Evolutionary conservation across 30 jellyfish, hydroid and myxozoan species (phyloP), one percentile per base, ranked within the genome.

Genomic region (Sanderia malayensis): DNA sequence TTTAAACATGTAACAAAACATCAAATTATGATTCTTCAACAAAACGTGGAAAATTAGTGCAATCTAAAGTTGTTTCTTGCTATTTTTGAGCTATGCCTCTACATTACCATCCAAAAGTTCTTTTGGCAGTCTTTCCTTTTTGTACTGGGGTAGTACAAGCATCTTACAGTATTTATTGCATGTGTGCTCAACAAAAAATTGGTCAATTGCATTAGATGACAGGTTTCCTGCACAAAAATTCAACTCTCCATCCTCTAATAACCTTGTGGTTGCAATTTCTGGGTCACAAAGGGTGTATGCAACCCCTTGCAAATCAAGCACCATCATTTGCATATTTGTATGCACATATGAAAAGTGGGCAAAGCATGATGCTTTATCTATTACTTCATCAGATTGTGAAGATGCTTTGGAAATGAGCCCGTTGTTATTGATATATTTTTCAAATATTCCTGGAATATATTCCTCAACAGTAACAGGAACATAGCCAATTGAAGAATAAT

Each of bases 191-290:
- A 20, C 73, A 61, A 61, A 29, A 29, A 61, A 61, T 25, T 25
- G 29, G 20, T n/a, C 20, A 1, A 61, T 61, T 20, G 73, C 73
- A 61, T 25, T 30, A 22, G 47, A 20, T 20, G 73, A 61, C 52
- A 61, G 73, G 49, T 61, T 61, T 20, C 73, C 73, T 22, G 73
- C 41, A 61, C 73, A 61, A 29, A 61, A 61, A 29, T 61, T 61
- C 49, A 61, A 30, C 23, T 61, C 73, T 20, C 73, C 73, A 61
- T 61, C 73, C 32, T 61, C 73, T 13, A 20, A 61, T 15, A 25
- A 61, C 32, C 46, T 61, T 20, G 46, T 29, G 52, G 10, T 37
- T 37, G 52, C 52, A 37, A 37, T 37, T 37, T 37, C 52, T 37
- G 52, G 52, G 52, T 37, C 6, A 37, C 52, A 37, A 37, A 37